Evolutionary conservation across 2,113 vertebrate species (phyloP), one percentile per base, ranked within the genome.

Genomic region (Corydoras maculifer): DNA sequence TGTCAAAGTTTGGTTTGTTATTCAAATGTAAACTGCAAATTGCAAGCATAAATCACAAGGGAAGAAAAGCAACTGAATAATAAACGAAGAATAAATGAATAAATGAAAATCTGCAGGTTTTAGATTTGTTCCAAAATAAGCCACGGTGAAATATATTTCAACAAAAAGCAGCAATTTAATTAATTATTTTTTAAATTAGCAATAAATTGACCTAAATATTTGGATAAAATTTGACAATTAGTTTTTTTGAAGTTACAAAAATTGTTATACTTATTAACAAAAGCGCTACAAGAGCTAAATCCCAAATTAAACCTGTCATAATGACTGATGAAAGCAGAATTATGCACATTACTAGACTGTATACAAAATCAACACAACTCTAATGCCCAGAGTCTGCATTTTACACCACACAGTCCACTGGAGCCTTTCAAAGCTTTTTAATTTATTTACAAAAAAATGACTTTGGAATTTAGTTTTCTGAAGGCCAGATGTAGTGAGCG

Each of bases 401-500:
- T 65, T 11, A 9, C 65, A 35, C 30, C 31, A 15, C 3, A 30
- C 61, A 61, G 58, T 67, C 29, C 48, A 35, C 54, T 51, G 55
- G 7, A 29, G 14, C 54, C 32, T 15, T 57, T 57, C 59, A 57
- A 72, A 35, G 66, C 54, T n/a, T 18, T 10, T 43, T 59, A 68
- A 64, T 64, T 64, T 55, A 75, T 50, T 60, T 54, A 35, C 73
- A 72, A 75, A 69, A 55, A 71, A 71, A 71, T 43, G 1, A n/a
- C 29, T 63, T 62, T 70, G 73, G 74, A 59, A 35, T 63, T 75
- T 60, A 10, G 49, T 1, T 15, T 31, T 43, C 12, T 66, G 32
- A 77, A 68, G 76, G 51, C 68, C 72, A 43, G 1, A 60, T n/a
- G 10, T 13, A 59, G 62, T 43, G n/a, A 62, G 67, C 54, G 10